Conservation (phyloP, 2,797 vertebrate species). For the Glyptemys insculpta region DNA sequence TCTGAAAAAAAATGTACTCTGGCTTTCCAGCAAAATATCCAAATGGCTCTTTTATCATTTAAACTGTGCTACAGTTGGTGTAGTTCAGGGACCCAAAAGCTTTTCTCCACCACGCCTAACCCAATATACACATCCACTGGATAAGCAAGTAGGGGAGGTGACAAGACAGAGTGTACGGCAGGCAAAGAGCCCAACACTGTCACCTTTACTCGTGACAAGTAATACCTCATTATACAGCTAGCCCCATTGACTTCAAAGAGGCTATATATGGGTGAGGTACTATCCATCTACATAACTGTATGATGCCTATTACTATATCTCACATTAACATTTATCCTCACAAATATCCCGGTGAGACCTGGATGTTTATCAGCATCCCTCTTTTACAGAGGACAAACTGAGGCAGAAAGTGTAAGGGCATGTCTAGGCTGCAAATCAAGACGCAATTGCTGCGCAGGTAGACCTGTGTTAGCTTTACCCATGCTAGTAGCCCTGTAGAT, state of each 20-base stretch:
- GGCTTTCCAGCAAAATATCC: conserved; percentile 63
- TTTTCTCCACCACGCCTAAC: background rate
- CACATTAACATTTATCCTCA: background rate
- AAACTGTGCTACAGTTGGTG: conserved; percentile 33
- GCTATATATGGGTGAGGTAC: background rate
- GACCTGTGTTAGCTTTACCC: background rate
- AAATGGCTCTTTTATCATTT: conserved; percentile 64
- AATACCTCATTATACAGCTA: background rate
- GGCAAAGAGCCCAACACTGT: background rate
- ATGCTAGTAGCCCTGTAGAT: background rate
- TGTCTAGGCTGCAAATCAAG: background rate
- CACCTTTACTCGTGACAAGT: background rate
- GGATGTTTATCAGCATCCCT: background rate
- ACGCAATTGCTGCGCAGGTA: background rate
- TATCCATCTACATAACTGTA: background rate
- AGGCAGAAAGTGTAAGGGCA: background rate
- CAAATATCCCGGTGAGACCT: background rate
- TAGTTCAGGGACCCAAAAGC: background rate
- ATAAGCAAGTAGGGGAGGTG: background rate
- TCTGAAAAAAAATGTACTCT: conserved; percentile 40
- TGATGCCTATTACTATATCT: background rate
- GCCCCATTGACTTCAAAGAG: background rate
- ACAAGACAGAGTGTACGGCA: background rate
- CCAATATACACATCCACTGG: background rate
- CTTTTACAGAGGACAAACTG: background rate